Percentiles rank a stretch among this genome's conserved stretches.
Conservation (phyloP, 2,797 vertebrate genomes). For the Acanthornis magna region DNA sequence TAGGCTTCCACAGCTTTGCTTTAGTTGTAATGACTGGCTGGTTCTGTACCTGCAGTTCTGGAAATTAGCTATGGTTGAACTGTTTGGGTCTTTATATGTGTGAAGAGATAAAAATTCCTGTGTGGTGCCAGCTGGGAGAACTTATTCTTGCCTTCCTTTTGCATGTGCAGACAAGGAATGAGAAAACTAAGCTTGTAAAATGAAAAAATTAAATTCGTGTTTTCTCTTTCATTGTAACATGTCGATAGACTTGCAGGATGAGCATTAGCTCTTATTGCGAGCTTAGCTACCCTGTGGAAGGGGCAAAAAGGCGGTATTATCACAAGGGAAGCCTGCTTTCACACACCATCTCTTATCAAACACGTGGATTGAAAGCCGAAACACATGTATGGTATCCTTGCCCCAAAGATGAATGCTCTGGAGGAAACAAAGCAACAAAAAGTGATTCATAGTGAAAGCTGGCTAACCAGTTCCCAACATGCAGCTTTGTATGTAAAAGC, state of each 20-base stretch:
- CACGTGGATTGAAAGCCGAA: accelerated
- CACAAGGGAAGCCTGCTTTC: not conserved
- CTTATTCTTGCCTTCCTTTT: not conserved
- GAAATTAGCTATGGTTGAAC: not conserved
- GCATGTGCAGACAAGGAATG: not conserved
- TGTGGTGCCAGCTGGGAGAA: not conserved
- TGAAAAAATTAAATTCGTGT: not conserved
- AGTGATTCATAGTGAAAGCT: not conserved
- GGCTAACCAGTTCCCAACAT: not conserved
- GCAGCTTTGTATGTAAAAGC: not conserved
- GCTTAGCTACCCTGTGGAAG: not conserved
- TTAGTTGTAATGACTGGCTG: not conserved
- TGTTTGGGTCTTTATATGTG: not conserved
- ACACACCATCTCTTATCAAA: not conserved
- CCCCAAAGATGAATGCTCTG: not conserved
- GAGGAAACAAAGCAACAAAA: not conserved
- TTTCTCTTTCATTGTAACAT: not conserved
- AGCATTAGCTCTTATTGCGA: not conserved
- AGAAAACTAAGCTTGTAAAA: not conserved
- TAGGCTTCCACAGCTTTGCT: not conserved
- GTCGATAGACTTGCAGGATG: not conserved
- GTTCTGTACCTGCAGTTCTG: not conserved
- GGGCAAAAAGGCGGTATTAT: not conserved
- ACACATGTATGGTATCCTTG: not conserved
- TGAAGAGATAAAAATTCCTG: not conserved